These are phyloP conservation scores for Chionis minor DNA, from an alignment of 2,113 vertebrate genomes.

Conservation along the genomic window DNA sequence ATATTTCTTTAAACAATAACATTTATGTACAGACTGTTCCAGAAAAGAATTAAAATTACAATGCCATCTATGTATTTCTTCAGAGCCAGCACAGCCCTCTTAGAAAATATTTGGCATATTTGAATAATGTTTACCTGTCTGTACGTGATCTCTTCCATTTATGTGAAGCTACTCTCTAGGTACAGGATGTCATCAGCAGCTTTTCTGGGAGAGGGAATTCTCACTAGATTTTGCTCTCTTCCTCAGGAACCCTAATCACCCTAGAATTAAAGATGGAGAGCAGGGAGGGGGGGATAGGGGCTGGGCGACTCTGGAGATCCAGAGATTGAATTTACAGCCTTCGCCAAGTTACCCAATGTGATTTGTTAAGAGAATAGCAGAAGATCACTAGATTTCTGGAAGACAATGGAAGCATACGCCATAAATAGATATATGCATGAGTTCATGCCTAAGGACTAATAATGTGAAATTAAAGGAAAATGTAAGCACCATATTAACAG, in stretches of 20 bases:
- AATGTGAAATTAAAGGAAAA: slow-evolving; percentile 18
- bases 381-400: not conserved
- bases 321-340: not conserved
- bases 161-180: not conserved
- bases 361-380: not conserved
- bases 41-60: not conserved
- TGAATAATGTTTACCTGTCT: not conserved
- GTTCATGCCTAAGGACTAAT: not conserved
- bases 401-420: not conserved
- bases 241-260: not conserved
- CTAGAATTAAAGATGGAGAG: not conserved
- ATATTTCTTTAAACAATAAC: slow-evolving; percentile 17
- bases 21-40: not conserved
- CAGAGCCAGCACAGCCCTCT: rapidly evolving
- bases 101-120: not conserved
- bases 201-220: not conserved
- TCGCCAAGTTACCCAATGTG: not conserved
- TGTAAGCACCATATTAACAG: not conserved
- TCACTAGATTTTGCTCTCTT: not conserved
- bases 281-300: rapidly evolving
- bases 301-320: not conserved
- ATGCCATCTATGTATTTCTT: not conserved
- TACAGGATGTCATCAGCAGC: not conserved
- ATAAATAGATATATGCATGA: not conserved
- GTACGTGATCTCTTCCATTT: not conserved